These are phyloP conservation scores for Microctenopoma steveboyesi DNA, from an alignment of 2,797 vertebrate genomes.

Conservation along the genomic window DNA sequence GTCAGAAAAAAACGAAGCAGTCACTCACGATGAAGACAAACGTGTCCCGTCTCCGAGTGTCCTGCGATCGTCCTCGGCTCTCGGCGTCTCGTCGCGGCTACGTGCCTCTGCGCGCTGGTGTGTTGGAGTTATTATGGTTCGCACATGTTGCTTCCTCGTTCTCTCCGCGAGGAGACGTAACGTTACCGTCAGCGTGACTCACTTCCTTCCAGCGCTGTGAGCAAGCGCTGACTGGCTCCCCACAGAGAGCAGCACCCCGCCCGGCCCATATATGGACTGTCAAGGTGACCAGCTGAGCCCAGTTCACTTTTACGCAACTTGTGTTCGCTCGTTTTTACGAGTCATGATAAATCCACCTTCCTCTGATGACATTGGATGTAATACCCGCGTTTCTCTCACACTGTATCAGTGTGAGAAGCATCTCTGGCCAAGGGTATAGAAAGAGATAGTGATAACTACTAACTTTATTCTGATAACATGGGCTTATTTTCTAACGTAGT, in stretches of 20 bases:
- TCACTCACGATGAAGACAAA: slow-evolving; percentile 50
- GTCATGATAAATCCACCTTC: neutral
- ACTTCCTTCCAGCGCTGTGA: slow-evolving; percentile 75
- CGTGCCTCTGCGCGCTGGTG: slow-evolving; percentile 17
- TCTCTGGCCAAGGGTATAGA: too few species aligned
- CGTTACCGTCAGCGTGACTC: slow-evolving; percentile 83
- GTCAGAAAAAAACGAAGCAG: neutral
- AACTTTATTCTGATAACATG: too few species aligned
- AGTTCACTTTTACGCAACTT: too few species aligned
- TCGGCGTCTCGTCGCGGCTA: neutral
- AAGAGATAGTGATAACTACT: too few species aligned
- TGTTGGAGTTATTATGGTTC: slow-evolving; percentile 56
- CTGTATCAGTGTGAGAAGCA: too few species aligned
- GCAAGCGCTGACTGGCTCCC: slow-evolving; percentile 36
- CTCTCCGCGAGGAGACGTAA: slow-evolving; percentile 48
- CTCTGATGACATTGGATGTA: slow-evolving; percentile 6
- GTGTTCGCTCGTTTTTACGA: too few species aligned
- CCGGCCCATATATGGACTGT: slow-evolving; percentile 72
- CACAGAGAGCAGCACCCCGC: slow-evolving; percentile 23
- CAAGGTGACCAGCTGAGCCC: slow-evolving; percentile 31
- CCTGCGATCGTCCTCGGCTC: neutral
- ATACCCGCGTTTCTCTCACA: neutral
- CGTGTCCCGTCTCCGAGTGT: neutral
- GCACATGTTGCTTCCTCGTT: slow-evolving; percentile 82
- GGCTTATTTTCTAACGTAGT: too few species aligned